A percentile compares a stretch with the other conserved stretches of the same genome.
Evolutionary conservation across 37 sponge, comb jelly and placozoan genomes (phyloP).

Genomic region (Spongia lamella): DNA sequence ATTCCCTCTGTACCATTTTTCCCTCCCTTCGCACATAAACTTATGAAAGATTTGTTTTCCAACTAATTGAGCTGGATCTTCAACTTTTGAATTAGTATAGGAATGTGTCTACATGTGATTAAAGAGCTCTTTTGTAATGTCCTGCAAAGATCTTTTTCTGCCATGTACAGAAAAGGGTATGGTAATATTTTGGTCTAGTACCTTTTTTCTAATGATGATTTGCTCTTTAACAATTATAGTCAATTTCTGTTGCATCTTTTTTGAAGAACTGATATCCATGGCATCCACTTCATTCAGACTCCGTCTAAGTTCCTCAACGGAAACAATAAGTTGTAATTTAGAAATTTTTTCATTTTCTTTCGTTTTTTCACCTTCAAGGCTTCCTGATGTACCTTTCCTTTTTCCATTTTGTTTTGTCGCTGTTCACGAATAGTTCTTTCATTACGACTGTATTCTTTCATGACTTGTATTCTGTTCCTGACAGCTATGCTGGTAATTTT

Average conservation of each 20-base stretch:
- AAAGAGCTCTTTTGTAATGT: constrained; percentile 34
- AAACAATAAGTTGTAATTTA: constrained; percentile 26
- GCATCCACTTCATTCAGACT: constrained; percentile 38
- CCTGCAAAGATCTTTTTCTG: constrained; percentile 22
- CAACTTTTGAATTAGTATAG: too few relatives aligned
- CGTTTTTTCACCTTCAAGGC: constrained; percentile 16
- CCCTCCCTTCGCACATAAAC: constrained; percentile 30
- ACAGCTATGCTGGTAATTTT: constrained; percentile 22
- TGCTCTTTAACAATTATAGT: constrained; percentile 2
- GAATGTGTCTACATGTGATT: constrained; percentile 13
- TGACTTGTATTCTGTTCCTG: constrained; percentile 19
- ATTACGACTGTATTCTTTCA: constrained; percentile 18
- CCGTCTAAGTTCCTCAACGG: constrained; percentile 39
- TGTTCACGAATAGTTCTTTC: constrained; percentile 7
- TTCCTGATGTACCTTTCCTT: constrained; percentile 35
- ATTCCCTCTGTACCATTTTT: constrained; percentile 38
- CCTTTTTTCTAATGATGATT: constrained; percentile 35
- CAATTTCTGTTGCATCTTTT: constrained; percentile 27
- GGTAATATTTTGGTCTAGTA: constrained; percentile 26
- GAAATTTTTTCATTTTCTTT: constrained; percentile 34
- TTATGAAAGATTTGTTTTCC: constrained; percentile 22
- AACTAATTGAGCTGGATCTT: not conserved
- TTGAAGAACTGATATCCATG: constrained; percentile 27
- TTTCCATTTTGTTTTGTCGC: constrained; percentile 23
- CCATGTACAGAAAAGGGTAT: constrained; percentile 31